Evolutionary conservation across 2,888 invertebrate genomes (phyloP), one percentile per base, ranked within the genome.

Genomic region (Ormyrus pomaceus): DNA sequence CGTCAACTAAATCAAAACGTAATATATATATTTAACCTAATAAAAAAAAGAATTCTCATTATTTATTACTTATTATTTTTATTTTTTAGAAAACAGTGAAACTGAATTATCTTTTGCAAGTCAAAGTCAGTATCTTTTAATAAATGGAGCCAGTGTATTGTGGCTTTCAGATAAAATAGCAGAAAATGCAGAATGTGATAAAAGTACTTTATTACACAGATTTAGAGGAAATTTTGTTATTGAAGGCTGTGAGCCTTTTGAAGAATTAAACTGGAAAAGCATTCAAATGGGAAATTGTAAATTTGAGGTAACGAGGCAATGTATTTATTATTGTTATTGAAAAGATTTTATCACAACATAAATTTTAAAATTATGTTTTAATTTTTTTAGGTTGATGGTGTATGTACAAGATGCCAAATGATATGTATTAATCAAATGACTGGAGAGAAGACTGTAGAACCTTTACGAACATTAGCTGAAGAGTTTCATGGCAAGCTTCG

Each of bases 201-300:
- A 93, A 61, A 93, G 94, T 53, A 93, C 93, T 83, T 92, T 97
- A 55, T 92, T 96, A 4, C 92, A 94, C 81, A 92, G 99, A 84
- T 99, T 99, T 91, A 93, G 99, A 87, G 96, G 96, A n/a, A 99
- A 99, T 91, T 92, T 99, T 58, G 93, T 98, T 2, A 92, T 98
- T 11, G 94, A 94, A 83, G 95, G 95, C 74, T 91, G 92, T 2
- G 86, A 92, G 48, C 93, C 96, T n/a, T 95, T 98, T 86, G 93
- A 94, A 50, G 99, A 99, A 92, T 95, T 95, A 71, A 89, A 92
- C 0, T 96, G 96, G 94, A 90, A 92, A 19, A 88, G 91, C 78
- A 86, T 97, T 78, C 87, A 91, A 69, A 95, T 98, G 85, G 95
- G 95, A 65, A 92, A 92, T 73, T 90, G 93, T 83, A 87, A 90